A percentile compares a stretch with the other conserved stretches of the same genome.
These are phyloP conservation scores for Acrocephalus arundinaceus DNA, from an alignment of 2,113 vertebrate species.

Conservation along the genomic window DNA sequence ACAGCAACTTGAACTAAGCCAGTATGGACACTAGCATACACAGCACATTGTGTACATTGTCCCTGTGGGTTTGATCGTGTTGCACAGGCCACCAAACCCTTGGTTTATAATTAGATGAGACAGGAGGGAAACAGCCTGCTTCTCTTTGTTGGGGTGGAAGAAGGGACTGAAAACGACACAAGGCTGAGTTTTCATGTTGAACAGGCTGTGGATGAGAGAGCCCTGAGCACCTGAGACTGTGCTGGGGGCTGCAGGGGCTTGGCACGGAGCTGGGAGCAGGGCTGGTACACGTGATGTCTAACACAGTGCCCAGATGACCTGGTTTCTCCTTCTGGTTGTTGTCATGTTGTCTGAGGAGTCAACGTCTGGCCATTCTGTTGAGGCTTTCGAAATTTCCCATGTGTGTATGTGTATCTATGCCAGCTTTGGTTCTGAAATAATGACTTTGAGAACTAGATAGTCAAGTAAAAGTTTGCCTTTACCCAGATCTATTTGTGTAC, in stretches of 20 bases:
- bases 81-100: not conserved
- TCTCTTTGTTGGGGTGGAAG: not conserved
- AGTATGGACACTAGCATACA: fast-evolving
- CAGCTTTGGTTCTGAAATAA: not conserved
- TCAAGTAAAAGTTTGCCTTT: not conserved
- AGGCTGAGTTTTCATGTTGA: too few species aligned
- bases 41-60: fast-evolving
- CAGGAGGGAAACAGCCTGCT: not conserved
- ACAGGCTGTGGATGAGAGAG: not conserved
- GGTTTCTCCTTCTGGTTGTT: not conserved
- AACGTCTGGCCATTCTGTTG: not conserved
- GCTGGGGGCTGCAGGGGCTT: not conserved
- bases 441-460: not conserved
- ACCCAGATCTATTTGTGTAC: not conserved
- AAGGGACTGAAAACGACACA: not conserved
- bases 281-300: not conserved
- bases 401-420: fast-evolving
- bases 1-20: not conserved
- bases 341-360: not conserved
- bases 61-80: fast-evolving
- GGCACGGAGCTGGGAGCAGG: fast-evolving
- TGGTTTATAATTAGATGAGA: not conserved
- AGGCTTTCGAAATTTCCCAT: not conserved
- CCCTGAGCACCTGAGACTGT: not conserved
- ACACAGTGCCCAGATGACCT: not conserved